These are phyloP conservation scores for Meleagris gallopavo DNA, from an alignment of 2,113 vertebrate genomes.

Conservation along the genomic window DNA sequence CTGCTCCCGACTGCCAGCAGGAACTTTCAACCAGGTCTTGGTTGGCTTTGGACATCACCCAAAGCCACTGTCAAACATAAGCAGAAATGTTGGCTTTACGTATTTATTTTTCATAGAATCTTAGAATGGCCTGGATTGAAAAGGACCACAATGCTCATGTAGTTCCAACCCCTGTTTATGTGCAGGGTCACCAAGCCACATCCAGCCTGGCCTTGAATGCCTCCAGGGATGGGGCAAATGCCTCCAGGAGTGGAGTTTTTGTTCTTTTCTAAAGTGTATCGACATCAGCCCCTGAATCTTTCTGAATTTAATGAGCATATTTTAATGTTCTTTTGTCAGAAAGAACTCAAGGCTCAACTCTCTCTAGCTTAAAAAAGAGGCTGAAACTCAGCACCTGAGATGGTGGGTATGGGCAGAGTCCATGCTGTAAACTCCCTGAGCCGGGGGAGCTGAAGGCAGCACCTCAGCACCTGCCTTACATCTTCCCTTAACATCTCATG, in stretches of 20 bases:
- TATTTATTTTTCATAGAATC: not conserved
- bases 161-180: no score
- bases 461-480: not conserved
- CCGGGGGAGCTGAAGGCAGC: not conserved
- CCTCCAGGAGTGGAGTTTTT: not conserved
- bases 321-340: not conserved
- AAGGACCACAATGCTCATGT: no score
- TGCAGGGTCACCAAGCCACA: no score
- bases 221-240: no score
- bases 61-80: not conserved
- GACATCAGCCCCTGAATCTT: not conserved
- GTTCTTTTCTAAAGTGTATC: not conserved
- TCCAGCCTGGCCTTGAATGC: no score
- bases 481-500: not conserved
- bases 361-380: not conserved
- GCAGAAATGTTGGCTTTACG: not conserved
- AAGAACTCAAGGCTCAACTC: not conserved
- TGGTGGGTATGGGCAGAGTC: not conserved
- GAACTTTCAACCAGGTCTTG: not conserved
- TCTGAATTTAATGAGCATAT: not conserved
- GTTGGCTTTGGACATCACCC: not conserved
- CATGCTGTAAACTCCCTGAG: fast-evolving
- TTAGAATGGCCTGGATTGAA: no score
- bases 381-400: not conserved
- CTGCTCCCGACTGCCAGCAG: not conserved